Evolutionary conservation across 2,113 vertebrate species (phyloP).

Genomic region (Microcebus jonahi): DNA sequence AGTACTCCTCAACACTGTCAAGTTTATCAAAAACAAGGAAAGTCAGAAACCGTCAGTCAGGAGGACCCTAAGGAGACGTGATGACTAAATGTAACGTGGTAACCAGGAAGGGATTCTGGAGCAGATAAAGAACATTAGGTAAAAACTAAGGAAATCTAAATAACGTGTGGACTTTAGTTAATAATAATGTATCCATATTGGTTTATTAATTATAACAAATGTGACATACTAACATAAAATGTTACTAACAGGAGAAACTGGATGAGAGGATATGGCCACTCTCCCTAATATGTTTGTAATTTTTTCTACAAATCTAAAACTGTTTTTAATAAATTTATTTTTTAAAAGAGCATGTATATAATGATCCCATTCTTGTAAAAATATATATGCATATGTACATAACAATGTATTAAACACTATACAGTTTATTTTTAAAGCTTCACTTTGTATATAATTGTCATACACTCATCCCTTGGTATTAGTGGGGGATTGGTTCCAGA

Average conservation of each 20-base stretch:
- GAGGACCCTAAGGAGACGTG: neutral
- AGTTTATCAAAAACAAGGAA: neutral
- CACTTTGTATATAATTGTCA: neutral
- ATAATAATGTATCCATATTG: neutral
- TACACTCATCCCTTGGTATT: neutral
- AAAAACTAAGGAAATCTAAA: neutral
- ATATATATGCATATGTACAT: neutral
- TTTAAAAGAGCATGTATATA: neutral
- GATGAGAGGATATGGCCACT: neutral
- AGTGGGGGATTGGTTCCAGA: too few relatives aligned
- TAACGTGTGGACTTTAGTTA: neutral
- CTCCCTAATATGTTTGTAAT: neutral
- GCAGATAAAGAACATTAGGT: neutral
- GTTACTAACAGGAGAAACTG: neutral
- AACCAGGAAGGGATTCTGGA: neutral
- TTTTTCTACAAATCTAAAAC: slow-evolving; percentile 45
- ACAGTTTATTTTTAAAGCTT: neutral
- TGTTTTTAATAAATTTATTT: neutral
- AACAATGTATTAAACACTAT: neutral
- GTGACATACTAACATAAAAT: neutral
- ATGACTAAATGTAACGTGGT: neutral
- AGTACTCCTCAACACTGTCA: neutral
- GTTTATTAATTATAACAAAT: neutral
- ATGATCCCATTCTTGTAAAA: neutral
- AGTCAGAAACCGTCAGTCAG: neutral